Percentiles rank a stretch among this genome's conserved stretches.
These are phyloP conservation scores for Agrochola litura DNA, from an alignment of 2,888 invertebrate species.

Conservation along the genomic window DNA sequence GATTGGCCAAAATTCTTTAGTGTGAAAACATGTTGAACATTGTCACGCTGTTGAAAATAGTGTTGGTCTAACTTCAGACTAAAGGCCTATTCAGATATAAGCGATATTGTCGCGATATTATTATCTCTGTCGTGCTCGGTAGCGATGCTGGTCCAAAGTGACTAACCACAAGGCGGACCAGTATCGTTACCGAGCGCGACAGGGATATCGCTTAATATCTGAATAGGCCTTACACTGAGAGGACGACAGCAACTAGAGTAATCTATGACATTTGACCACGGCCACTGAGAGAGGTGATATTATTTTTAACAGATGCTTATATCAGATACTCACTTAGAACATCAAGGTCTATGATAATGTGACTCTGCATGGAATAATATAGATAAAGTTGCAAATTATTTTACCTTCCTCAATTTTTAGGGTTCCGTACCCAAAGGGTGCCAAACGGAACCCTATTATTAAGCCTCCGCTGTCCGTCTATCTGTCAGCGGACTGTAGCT, in stretches of 20 bases:
- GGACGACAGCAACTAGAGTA: background rate
- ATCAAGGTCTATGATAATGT: slow-evolving; percentile 40
- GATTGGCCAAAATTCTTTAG: background rate
- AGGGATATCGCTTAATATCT: too few species aligned
- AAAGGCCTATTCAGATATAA: too few species aligned
- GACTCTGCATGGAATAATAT: background rate
- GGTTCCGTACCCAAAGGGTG: too few species aligned
- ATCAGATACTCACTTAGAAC: slow-evolving; percentile 11
- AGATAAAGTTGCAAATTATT: slow-evolving; percentile 18
- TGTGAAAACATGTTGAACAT: background rate
- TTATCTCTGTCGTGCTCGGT: too few species aligned
- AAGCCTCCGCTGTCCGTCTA: too few species aligned
- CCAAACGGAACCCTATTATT: too few species aligned
- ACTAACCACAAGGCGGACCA: too few species aligned
- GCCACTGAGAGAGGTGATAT: slow-evolving; percentile 14
- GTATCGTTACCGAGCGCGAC: too few species aligned
- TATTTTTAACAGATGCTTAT: slow-evolving; percentile 23
- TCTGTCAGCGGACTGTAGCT: too few species aligned
- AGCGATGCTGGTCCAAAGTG: too few species aligned
- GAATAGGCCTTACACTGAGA: background rate
- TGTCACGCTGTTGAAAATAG: background rate
- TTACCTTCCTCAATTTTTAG: background rate
- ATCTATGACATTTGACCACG: slow-evolving; percentile 37
- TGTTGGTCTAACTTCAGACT: background rate
- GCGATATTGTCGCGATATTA: too few species aligned